Evolutionary conservation across 2,888 invertebrate genomes (phyloP).

Genomic region (Tubiluchus corallicola): DNA sequence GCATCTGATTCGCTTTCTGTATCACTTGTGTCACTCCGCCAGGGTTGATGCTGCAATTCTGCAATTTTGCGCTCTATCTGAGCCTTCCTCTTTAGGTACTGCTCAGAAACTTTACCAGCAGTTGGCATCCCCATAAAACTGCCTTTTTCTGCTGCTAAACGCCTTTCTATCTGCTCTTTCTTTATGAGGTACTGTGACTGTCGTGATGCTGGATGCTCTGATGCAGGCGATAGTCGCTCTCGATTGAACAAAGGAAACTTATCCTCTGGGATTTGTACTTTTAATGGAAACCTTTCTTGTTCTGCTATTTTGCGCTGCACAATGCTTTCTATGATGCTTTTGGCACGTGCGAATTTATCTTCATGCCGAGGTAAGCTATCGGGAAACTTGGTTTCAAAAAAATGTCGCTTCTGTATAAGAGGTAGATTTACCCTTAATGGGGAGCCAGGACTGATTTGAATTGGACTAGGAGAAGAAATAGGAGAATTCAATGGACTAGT

Average conservation of each 20-base stretch:
- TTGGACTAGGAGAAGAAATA: too few relatives aligned
- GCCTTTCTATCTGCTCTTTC: not conserved
- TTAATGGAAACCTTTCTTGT: not conserved
- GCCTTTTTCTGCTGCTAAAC: not conserved
- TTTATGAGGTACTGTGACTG: not conserved
- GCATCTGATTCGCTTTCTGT: not conserved
- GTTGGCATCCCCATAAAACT: not conserved
- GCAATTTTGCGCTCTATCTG: not conserved
- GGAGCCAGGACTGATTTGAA: too few relatives aligned
- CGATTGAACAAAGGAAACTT: too few relatives aligned
- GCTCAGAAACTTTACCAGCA: slow-evolving; percentile 1
- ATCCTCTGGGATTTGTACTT: not conserved
- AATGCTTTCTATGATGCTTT: slow-evolving; percentile 1
- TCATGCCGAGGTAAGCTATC: too few relatives aligned
- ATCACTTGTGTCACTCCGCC: not conserved
- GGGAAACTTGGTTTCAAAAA: too few relatives aligned
- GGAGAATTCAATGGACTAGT: too few relatives aligned
- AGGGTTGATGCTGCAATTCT: not conserved
- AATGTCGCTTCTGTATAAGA: too few relatives aligned
- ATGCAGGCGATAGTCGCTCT: too few relatives aligned
- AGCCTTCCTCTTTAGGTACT: not conserved
- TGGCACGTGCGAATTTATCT: too few relatives aligned
- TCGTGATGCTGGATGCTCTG: not conserved
- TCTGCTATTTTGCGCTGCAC: not conserved
- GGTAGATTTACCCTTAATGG: too few relatives aligned